phyloP scores from a whole-genome alignment of 2,113 vertebrate genomes.

The Sinosuthora webbiana region DNA sequence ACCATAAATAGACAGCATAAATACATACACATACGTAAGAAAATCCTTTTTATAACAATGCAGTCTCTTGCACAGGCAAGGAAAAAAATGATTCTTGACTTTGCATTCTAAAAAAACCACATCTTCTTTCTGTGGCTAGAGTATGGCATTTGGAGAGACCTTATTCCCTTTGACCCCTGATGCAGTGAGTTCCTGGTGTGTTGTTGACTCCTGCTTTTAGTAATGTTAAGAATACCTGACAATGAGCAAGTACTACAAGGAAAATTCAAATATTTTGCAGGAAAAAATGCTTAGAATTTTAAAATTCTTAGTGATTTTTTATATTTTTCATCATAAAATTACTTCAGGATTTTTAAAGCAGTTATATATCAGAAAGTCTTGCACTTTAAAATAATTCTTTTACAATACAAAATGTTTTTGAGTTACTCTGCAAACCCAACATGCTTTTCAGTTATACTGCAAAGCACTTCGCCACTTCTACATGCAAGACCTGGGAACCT shows the following conservation, averaged over 20 bases:
- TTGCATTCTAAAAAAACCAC: background rate
- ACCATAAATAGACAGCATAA: background rate
- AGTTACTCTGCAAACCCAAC: background rate
- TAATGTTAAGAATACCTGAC: background rate
- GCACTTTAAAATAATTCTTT: background rate
- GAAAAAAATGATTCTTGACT: background rate
- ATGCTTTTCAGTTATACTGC: background rate
- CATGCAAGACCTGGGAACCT: background rate
- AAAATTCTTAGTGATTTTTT: background rate
- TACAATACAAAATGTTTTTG: background rate
- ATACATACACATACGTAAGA: background rate
- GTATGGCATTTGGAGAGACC: background rate
- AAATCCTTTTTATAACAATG: background rate
- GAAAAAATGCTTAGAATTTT: background rate
- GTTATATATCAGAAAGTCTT: background rate
- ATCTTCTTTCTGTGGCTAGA: background rate
- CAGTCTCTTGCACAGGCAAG: background rate
- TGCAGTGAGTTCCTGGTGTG: background rate
- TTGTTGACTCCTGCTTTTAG: background rate
- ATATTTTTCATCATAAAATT: background rate
- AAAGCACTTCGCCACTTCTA: background rate
- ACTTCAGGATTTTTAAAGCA: background rate
- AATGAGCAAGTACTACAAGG: background rate
- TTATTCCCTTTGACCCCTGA: background rate
- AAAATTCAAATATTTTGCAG: background rate